Conservation (phyloP, 2,113 vertebrate species). For the Phylloscopus whistleri region DNA sequence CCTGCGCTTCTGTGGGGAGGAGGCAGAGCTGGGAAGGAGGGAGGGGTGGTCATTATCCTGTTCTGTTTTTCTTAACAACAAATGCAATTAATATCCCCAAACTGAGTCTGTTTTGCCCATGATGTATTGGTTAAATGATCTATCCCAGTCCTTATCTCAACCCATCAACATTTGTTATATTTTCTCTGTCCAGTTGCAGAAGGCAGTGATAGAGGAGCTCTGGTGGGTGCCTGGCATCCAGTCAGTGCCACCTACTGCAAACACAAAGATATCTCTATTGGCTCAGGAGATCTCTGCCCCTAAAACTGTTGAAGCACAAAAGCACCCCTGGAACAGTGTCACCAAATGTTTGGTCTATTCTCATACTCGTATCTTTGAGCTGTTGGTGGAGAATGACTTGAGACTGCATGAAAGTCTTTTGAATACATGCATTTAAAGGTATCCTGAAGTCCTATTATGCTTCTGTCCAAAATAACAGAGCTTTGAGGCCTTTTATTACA, state of each 20-base stretch:
- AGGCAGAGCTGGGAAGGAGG: neutral
- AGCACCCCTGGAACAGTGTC: neutral
- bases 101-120: neutral
- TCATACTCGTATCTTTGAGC: neutral
- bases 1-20: neutral
- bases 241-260: neutral
- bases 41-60: neutral
- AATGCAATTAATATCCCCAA: neutral
- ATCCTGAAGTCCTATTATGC: neutral
- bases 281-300: neutral
- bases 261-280: neutral
- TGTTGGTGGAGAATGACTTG: neutral
- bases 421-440: neutral
- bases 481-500: neutral
- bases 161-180: too few relatives aligned
- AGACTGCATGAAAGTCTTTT: neutral
- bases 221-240: neutral
- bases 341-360: neutral
- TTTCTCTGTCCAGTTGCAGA: neutral
- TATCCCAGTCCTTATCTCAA: neutral
- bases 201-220: neutral
- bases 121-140: neutral
- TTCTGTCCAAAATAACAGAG: neutral
- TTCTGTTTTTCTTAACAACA: neutral
- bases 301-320: neutral